Percentiles rank a stretch among this genome's conserved stretches.
Evolutionary conservation across 1,140 invertebrate species (phyloP).

Genomic region (Tachypleus tridentatus): DNA sequence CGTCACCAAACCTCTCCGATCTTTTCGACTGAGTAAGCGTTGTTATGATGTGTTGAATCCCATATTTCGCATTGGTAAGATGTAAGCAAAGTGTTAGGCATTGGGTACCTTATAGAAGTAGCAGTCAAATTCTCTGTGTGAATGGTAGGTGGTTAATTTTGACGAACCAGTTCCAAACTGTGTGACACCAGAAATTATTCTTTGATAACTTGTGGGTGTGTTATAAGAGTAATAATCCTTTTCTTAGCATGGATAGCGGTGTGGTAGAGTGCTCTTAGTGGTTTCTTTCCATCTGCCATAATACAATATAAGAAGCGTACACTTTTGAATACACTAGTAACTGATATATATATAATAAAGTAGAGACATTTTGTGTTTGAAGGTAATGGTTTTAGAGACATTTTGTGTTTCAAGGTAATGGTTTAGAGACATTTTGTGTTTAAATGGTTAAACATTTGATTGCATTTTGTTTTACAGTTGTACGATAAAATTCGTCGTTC

Average conservation of each 20-base stretch:
- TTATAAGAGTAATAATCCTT: neutral
- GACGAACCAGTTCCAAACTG: too few relatives aligned
- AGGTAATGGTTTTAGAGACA: too few relatives aligned
- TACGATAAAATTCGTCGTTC: slow-evolving; percentile 71
- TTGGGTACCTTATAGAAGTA: too few relatives aligned
- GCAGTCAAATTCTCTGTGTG: too few relatives aligned
- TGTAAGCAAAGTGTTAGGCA: too few relatives aligned
- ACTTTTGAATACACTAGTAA: neutral
- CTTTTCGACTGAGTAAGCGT: neutral
- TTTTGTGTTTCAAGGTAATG: too few relatives aligned
- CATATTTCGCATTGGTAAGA: neutral
- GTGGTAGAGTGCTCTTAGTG: neutral
- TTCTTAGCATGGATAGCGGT: neutral
- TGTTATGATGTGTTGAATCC: neutral
- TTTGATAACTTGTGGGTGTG: too few relatives aligned
- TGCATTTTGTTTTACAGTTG: slow-evolving; percentile 32
- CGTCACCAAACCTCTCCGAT: neutral
- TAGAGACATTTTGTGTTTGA: neutral
- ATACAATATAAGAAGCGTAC: neutral
- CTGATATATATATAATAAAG: neutral
- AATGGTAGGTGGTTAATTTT: too few relatives aligned
- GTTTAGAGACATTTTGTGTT: too few relatives aligned
- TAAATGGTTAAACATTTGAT: slow-evolving; percentile 1
- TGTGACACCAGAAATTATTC: too few relatives aligned
- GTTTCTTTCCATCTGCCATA: neutral